Percentiles rank a stretch among this genome's conserved stretches.
phyloP scores from a whole-genome alignment of 2,888 invertebrate species.

The Linyphia triangularis region DNA sequence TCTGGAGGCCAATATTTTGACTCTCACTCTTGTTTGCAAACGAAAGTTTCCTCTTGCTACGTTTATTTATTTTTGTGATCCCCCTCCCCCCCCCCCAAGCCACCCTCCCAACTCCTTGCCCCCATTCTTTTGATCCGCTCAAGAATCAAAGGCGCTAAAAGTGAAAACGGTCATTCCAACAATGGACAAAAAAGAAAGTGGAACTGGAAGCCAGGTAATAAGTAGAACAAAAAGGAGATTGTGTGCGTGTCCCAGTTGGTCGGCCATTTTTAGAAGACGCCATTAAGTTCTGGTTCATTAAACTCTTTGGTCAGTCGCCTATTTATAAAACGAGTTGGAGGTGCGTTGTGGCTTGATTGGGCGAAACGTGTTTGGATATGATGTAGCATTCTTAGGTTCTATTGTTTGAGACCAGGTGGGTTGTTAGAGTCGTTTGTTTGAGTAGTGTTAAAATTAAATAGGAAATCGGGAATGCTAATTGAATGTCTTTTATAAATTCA shows the following conservation, averaged over 20 bases:
- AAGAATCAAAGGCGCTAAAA: constrained; percentile 17
- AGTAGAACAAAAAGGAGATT: constrained; percentile 7
- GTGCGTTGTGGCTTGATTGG: background rate
- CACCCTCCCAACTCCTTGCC: too few relatives aligned
- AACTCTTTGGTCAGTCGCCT: constrained; percentile 35
- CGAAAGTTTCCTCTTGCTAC: constrained; percentile 8
- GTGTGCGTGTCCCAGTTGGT: background rate
- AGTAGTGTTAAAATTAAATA: too few relatives aligned
- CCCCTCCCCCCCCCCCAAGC: too few relatives aligned
- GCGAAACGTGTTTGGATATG: background rate
- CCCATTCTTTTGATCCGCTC: too few relatives aligned
- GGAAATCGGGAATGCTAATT: too few relatives aligned
- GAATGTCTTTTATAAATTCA: too few relatives aligned
- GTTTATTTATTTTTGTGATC: constrained; percentile 19
- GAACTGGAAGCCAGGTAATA: background rate
- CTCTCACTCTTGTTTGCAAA: constrained; percentile 29
- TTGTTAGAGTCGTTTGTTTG: too few relatives aligned
- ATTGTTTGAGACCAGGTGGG: background rate
- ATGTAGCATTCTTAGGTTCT: too few relatives aligned
- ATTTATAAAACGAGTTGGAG: background rate
- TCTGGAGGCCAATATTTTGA: background rate
- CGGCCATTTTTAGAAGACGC: constrained; percentile 39
- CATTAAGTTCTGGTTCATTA: constrained; percentile 68
- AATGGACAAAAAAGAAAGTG: constrained; percentile 24
- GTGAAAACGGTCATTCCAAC: constrained; percentile 46